Conservation (phyloP, 1,140 invertebrate species). For the Protaetia brevitarsis region DNA sequence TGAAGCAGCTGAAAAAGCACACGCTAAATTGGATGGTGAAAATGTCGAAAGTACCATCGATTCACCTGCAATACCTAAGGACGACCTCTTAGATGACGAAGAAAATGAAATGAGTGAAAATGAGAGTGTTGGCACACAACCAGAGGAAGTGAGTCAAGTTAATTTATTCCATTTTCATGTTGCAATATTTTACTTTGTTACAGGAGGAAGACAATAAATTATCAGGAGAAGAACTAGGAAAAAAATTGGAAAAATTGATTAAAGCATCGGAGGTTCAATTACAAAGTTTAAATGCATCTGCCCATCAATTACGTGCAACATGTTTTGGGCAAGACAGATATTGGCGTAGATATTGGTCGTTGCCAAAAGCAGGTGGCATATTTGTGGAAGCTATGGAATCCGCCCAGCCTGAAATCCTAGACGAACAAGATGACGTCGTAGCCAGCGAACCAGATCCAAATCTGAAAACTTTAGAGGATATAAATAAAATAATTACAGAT, state of each 20-base stretch:
- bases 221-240: constrained; percentile 72
- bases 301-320: constrained; percentile 76
- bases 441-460: constrained; percentile 7
- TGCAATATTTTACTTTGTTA: constrained; percentile 20
- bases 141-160: constrained; percentile 64
- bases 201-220: constrained; percentile 81
- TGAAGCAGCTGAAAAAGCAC: constrained; percentile 64
- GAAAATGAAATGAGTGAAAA: constrained; percentile 73
- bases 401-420: constrained; percentile 70
- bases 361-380: constrained; percentile 84
- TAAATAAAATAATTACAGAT: constrained; percentile 38
- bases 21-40: constrained; percentile 39
- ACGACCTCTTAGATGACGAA: constrained; percentile 56
- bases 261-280: constrained; percentile 72
- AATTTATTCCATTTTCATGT: constrained; percentile 11
- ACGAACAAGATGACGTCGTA: constrained; percentile 47
- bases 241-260: constrained; percentile 74
- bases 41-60: constrained; percentile 35
- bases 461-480: constrained; percentile 45
- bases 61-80: constrained; percentile 50
- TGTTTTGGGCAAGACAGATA: constrained; percentile 92
- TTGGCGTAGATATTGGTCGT: constrained; percentile 88
- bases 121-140: constrained; percentile 81
- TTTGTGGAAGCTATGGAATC: constrained; percentile 91
- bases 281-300: constrained; percentile 74